These are phyloP conservation scores for Lathronympha strigana DNA, from an alignment of 2,888 invertebrate species.

Conservation along the genomic window DNA sequence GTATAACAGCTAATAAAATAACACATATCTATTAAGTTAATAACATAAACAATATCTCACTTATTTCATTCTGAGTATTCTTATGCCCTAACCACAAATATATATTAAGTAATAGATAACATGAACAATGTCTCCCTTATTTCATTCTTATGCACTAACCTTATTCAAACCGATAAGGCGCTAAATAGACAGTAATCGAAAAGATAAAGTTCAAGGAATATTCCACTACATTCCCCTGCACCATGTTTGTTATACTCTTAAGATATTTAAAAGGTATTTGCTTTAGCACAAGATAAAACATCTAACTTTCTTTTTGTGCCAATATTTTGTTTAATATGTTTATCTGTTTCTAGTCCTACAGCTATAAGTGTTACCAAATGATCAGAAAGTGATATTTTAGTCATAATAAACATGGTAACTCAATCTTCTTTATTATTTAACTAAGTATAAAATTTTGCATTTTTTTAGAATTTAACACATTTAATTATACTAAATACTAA, in stretches of 20 bases:
- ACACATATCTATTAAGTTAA: too few species aligned
- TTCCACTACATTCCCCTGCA: conserved; percentile 25
- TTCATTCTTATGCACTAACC: conserved; percentile 13
- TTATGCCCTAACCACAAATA: background rate
- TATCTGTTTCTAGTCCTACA: too few species aligned
- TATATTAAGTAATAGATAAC: background rate
- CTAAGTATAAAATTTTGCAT: too few species aligned
- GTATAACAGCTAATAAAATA: too few species aligned
- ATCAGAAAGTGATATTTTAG: too few species aligned
- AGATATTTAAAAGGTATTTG: background rate
- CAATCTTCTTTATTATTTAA: too few species aligned
- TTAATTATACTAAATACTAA: background rate
- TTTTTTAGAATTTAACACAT: too few species aligned
- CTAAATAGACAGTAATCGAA: conserved; percentile 22
- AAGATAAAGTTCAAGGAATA: conserved; percentile 23
- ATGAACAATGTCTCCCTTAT: conserved; percentile 2
- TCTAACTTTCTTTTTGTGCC: background rate
- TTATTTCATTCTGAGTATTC: too few species aligned
- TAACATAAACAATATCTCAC: too few species aligned
- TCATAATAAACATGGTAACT: too few species aligned
- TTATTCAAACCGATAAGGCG: conserved; percentile 9
- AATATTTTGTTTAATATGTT: too few species aligned
- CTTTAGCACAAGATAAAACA: background rate
- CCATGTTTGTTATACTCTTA: background rate
- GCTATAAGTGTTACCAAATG: too few species aligned